Evolutionary conservation across 1,140 invertebrate species (phyloP).

Genomic region (Brachionus rubens): DNA sequence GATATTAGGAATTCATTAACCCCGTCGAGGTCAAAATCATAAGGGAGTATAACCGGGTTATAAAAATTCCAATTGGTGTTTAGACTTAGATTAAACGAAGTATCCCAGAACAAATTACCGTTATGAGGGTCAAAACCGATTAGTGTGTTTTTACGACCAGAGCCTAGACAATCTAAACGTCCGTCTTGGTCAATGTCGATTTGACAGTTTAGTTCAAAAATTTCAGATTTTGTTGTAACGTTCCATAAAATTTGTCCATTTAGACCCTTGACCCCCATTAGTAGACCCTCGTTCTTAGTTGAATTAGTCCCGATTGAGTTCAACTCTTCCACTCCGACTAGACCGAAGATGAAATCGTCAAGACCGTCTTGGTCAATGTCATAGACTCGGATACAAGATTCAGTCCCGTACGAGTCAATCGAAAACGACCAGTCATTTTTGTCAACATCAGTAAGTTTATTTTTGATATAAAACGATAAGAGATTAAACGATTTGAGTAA

Average conservation of each 20-base stretch:
- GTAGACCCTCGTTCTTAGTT: neutral
- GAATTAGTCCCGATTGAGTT: neutral
- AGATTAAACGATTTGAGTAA: neutral
- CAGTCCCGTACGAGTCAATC: constrained; percentile 48
- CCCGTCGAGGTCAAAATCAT: constrained; percentile 53
- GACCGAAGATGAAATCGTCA: constrained; percentile 52
- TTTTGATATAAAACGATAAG: neutral
- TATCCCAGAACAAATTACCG: constrained; percentile 49
- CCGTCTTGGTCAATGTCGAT: constrained; percentile 56
- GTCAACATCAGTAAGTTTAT: constrained; percentile 47
- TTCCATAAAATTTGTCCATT: constrained; percentile 54
- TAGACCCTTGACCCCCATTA: constrained; percentile 52
- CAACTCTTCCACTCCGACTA: neutral
- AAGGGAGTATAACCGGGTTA: constrained; percentile 49
- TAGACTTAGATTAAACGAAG: neutral
- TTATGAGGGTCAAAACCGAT: constrained; percentile 52
- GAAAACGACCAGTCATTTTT: constrained; percentile 49
- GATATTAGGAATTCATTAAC: constrained; percentile 53
- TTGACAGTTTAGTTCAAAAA: constrained; percentile 52
- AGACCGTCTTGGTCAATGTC: constrained; percentile 54
- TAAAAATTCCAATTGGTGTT: constrained; percentile 52
- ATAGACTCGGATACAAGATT: constrained; percentile 52
- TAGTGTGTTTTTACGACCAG: constrained; percentile 51
- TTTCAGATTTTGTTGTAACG: constrained; percentile 47
- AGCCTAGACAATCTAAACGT: constrained; percentile 52